Evolutionary conservation across 2,797 vertebrate species (phyloP).

Genomic region (Acanthurus lineatus): DNA sequence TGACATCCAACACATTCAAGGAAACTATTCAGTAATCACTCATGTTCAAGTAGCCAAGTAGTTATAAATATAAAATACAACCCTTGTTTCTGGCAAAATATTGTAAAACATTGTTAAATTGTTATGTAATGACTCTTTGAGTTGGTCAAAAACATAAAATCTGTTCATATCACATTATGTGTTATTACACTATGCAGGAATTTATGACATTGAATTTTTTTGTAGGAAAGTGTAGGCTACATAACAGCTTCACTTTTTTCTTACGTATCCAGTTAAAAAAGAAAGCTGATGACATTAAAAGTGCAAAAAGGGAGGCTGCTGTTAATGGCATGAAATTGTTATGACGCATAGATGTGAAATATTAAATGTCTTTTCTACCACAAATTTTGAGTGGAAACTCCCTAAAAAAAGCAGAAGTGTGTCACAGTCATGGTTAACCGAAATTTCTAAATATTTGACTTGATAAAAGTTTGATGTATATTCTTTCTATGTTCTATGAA

Average conservation of each 20-base stretch:
- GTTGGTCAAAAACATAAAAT: neutral
- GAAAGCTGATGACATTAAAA: neutral
- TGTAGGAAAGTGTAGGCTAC: no score
- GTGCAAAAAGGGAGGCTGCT: neutral
- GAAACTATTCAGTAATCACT: neutral
- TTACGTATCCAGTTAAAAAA: neutral
- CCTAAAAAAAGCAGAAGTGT: neutral
- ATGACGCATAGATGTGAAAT: neutral
- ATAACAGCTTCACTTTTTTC: neutral
- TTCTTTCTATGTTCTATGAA: neutral
- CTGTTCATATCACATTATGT: neutral
- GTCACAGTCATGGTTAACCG: neutral
- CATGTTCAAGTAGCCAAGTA: neutral
- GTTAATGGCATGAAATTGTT: constrained; percentile 1
- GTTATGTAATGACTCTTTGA: neutral
- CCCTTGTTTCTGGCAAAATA: neutral
- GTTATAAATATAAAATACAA: neutral
- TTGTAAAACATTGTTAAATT: neutral
- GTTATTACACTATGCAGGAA: neutral
- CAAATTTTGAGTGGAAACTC: neutral
- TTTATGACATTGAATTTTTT: neutral
- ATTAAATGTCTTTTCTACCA: neutral
- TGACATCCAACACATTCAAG: neutral
- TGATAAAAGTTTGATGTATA: neutral
- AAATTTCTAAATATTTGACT: neutral